phyloP scores from a whole-genome alignment of 2,888 invertebrate species.

The Platycheirus albimanus region DNA sequence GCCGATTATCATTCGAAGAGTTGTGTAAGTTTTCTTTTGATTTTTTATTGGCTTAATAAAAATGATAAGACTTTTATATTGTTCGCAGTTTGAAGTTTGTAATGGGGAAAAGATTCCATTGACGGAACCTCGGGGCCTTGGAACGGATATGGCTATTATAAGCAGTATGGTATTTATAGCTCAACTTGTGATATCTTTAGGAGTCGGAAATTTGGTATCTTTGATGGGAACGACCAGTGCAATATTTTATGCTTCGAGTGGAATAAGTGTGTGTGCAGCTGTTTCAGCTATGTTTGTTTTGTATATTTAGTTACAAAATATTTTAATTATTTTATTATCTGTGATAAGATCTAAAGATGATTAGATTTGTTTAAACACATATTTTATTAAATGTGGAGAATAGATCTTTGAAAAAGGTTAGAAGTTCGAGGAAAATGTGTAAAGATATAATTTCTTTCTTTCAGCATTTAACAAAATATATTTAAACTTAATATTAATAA shows the following conservation, averaged over 20 bases:
- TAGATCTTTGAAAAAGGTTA: too few relatives aligned
- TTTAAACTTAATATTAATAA: too few relatives aligned
- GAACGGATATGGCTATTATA: slow-evolving; percentile 83
- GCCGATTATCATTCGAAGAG: slow-evolving; percentile 82
- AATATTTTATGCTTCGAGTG: slow-evolving; percentile 81
- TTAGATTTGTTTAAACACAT: too few relatives aligned
- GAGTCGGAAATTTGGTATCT: slow-evolving; percentile 80
- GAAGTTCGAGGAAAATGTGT: too few relatives aligned
- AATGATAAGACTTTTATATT: too few relatives aligned
- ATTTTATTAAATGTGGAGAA: too few relatives aligned
- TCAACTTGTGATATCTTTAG: slow-evolving; percentile 81
- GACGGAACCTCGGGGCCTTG: slow-evolving; percentile 81
- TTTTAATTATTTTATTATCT: too few relatives aligned
- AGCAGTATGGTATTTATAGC: slow-evolving; percentile 83
- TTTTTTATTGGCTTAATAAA: too few relatives aligned
- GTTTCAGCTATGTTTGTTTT: slow-evolving; percentile 82
- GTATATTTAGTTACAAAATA: too few relatives aligned
- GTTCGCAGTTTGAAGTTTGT: slow-evolving; percentile 80
- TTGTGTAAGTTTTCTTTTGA: slow-evolving; percentile 81
- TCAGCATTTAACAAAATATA: too few relatives aligned
- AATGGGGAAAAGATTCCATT: slow-evolving; percentile 80
- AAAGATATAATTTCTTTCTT: too few relatives aligned
- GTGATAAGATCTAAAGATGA: too few relatives aligned
- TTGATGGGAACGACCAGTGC: slow-evolving; percentile 80
- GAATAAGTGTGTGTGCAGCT: slow-evolving; percentile 80